Evolutionary conservation across 2,797 vertebrate species (phyloP).

Genomic region (Takifugu rubripes): DNA sequence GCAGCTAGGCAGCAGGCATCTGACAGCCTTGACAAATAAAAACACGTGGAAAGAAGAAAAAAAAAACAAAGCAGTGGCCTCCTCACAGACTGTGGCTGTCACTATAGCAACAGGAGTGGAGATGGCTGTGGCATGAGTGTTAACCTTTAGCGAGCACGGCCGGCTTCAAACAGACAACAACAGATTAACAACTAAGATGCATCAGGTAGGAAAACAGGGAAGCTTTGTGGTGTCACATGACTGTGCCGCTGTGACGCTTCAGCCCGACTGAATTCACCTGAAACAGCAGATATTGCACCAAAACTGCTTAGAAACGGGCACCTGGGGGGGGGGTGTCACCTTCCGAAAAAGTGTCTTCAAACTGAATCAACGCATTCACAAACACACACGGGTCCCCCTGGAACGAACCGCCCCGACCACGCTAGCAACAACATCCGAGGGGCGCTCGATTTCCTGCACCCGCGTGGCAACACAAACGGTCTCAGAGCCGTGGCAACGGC

Average conservation of each 20-base stretch:
- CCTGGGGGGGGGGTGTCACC: no score
- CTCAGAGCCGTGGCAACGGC: constrained; percentile 15
- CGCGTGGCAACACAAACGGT: constrained; percentile 27
- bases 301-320: no score
- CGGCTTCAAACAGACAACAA: neutral
- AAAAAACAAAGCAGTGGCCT: constrained; percentile 6
- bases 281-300: no score
- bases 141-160: neutral
- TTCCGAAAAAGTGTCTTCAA: no score
- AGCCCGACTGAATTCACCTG: no score
- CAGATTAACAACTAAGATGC: neutral
- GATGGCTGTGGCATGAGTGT: neutral
- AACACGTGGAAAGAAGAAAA: constrained; percentile 7
- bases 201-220: neutral
- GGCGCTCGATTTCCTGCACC: constrained; percentile 7
- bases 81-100: neutral
- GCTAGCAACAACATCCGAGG: constrained; percentile 1
- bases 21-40: constrained; percentile 6
- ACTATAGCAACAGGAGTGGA: neutral
- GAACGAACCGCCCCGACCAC: no score
- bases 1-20: constrained; percentile 12
- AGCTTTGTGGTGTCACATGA: no score
- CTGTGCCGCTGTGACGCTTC: no score
- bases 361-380: no score
- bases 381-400: no score